A percentile compares a stretch with the other conserved stretches of the same genome.
phyloP scores from a whole-genome alignment of 2,888 invertebrate genomes.

The Drosophila buzzatii region DNA sequence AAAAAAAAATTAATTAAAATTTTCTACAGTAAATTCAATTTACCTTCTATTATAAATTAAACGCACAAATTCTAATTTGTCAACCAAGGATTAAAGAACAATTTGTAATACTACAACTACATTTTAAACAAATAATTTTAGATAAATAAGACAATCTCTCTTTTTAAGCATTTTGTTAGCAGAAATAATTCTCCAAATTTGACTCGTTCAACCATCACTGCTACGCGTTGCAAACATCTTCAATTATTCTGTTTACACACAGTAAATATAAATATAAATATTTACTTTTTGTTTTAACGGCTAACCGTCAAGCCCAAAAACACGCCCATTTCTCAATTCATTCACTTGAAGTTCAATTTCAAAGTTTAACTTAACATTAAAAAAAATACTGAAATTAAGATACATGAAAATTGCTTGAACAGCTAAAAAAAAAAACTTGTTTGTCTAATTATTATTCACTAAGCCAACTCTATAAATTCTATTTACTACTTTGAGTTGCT shows the following conservation, averaged over 20 bases:
- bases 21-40: too few species aligned
- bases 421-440: too few species aligned
- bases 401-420: too few species aligned
- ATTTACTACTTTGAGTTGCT: neutral
- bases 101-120: neutral
- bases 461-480: neutral
- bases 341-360: neutral
- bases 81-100: neutral
- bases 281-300: constrained; percentile 11
- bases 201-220: neutral
- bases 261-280: constrained; percentile 10
- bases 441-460: too few species aligned
- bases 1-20: too few species aligned
- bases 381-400: neutral
- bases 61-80: neutral
- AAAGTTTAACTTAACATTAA: neutral
- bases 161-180: neutral
- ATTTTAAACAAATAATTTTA: neutral
- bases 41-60: neutral
- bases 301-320: neutral
- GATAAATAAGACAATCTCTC: neutral
- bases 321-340: neutral
- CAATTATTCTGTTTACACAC: constrained; percentile 3
- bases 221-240: neutral
- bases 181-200: neutral